These are phyloP conservation scores for Sebastes minor DNA, from an alignment of 2,797 vertebrate genomes.

Conservation along the genomic window DNA sequence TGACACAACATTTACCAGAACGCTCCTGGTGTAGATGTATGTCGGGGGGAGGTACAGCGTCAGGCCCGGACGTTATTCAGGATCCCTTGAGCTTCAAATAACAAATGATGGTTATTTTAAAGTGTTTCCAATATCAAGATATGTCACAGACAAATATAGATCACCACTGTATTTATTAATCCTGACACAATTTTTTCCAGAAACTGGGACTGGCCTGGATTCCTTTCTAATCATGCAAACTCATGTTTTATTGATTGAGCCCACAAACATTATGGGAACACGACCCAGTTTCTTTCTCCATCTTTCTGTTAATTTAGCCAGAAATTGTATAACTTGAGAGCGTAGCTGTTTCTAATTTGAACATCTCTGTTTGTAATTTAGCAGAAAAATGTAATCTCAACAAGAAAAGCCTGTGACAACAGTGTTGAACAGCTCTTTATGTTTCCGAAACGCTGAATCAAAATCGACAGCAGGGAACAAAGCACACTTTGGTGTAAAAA, in stretches of 20 bases:
- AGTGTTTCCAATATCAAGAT: not conserved
- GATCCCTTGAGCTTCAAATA: not conserved
- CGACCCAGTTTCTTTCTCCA: conserved; percentile 37
- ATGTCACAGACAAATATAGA: not conserved
- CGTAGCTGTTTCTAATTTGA: conserved; percentile 19
- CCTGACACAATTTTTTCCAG: conserved; percentile 12
- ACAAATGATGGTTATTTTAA: rapidly evolving
- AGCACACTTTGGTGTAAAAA: not conserved
- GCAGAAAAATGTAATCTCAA: conserved; percentile 7
- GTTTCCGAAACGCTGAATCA: not conserved
- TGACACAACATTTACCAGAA: not conserved
- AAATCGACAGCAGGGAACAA: not conserved
- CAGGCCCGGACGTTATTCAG: not conserved
- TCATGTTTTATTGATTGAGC: conserved; percentile 57
- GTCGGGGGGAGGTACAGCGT: not conserved
- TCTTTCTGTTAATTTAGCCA: not conserved
- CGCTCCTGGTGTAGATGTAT: not conserved
- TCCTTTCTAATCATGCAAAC: conserved; percentile 30
- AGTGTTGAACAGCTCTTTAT: not conserved
- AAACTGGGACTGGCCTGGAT: conserved; percentile 22
- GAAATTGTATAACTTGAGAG: not conserved
- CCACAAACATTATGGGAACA: conserved; percentile 15
- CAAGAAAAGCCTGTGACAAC: not conserved
- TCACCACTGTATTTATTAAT: conserved; percentile 9
- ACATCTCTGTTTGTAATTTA: conserved; percentile 32